phyloP scores from a whole-genome alignment of 1,140 invertebrate species.

The Oryctes rhinoceros region DNA sequence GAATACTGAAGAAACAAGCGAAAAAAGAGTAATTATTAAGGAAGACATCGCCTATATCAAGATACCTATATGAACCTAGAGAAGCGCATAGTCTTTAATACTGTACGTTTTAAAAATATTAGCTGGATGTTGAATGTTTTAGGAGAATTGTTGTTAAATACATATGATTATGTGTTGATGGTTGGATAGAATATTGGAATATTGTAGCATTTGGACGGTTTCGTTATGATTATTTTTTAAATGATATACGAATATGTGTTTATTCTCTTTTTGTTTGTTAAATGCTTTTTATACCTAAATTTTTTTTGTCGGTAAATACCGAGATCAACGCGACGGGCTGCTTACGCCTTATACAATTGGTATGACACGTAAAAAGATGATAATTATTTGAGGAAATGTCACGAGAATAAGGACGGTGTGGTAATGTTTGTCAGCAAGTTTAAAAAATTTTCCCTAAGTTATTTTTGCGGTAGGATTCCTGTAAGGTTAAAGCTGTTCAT shows the following conservation, averaged over 20 bases:
- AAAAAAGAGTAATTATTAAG: neutral
- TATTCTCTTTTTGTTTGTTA: neutral
- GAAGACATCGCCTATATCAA: neutral
- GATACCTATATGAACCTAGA: neutral
- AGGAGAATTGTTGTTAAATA: constrained; percentile 4
- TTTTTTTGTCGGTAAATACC: neutral
- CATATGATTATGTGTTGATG: neutral
- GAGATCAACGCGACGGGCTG: neutral
- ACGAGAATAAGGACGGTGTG: too few species aligned
- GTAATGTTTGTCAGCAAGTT: too few species aligned
- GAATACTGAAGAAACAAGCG: neutral
- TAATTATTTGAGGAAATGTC: too few species aligned
- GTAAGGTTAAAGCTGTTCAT: too few species aligned
- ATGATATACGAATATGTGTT: neutral
- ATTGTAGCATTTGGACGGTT: constrained; percentile 8
- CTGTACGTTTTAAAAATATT: neutral
- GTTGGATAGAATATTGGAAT: neutral
- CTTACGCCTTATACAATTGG: too few species aligned
- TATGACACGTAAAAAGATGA: too few species aligned
- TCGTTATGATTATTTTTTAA: neutral
- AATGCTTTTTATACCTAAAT: neutral
- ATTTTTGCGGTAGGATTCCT: too few species aligned
- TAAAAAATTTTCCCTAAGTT: too few species aligned
- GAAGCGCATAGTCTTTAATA: too few species aligned
- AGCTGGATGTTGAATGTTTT: neutral